phyloP scores from a whole-genome alignment of 2,113 vertebrate genomes.

The Oreochromis spilurus region DNA sequence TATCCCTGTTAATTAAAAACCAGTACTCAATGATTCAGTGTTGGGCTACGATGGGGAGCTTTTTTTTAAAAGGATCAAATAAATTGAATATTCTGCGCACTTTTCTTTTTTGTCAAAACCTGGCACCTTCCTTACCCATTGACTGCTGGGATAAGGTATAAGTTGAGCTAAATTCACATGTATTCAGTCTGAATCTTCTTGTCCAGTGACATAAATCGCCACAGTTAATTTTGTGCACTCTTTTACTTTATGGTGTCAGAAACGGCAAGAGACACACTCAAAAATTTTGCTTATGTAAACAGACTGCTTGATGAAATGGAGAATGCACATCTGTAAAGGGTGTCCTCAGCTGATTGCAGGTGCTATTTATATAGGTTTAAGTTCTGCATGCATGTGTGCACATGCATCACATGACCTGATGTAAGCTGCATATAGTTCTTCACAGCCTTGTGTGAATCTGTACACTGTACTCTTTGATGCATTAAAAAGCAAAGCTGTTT shows the following conservation, averaged over 20 bases:
- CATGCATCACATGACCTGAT: not conserved
- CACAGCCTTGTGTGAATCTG: not conserved
- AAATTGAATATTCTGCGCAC: not conserved
- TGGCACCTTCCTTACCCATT: not conserved
- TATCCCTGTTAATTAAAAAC: not conserved
- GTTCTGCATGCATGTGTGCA: not conserved
- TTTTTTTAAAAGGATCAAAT: not conserved
- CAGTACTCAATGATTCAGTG: not conserved
- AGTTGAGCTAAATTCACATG: not conserved
- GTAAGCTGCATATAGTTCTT: not conserved
- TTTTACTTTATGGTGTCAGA: not conserved
- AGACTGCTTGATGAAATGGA: not conserved
- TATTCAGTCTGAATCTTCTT: not conserved
- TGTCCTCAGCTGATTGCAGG: not conserved
- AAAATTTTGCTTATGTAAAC: not conserved
- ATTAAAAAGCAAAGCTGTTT: not conserved
- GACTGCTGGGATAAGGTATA: not conserved
- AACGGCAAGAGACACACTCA: not conserved
- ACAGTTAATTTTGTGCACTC: not conserved
- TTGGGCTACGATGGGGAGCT: not conserved
- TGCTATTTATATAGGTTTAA: not conserved
- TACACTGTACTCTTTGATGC: not conserved
- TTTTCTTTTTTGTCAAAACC: not conserved
- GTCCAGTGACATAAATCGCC: not conserved
- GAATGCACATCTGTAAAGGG: not conserved